These are phyloP conservation scores for Tenualosa thibaudeaui DNA, from an alignment of 2,797 vertebrate species.

Conservation along the genomic window DNA sequence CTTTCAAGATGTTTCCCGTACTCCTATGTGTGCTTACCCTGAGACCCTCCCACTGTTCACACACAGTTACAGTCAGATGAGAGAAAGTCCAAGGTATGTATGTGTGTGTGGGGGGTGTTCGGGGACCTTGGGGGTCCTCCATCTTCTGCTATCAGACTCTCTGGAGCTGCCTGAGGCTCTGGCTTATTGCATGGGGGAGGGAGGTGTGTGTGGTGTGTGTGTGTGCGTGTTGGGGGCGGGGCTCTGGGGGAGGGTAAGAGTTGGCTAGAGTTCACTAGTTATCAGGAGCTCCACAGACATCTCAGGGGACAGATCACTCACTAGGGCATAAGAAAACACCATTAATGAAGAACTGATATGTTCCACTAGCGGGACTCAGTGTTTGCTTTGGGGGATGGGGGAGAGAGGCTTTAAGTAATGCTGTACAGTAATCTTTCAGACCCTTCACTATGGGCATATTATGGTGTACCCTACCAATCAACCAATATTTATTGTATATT, in stretches of 20 bases:
- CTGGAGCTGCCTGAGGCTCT: not conserved
- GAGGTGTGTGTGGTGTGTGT: conserved; percentile 27
- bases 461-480: not conserved
- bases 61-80: not conserved
- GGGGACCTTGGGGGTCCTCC: not conserved
- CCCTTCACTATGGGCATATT: not conserved
- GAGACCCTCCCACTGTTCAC: conserved; percentile 1
- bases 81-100: not conserved
- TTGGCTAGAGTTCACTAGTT: not conserved
- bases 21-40: not conserved
- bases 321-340: not conserved
- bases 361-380: not conserved
- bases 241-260: conserved; percentile 25
- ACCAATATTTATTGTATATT: too few species aligned
- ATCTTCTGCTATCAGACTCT: not conserved
- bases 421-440: not conserved
- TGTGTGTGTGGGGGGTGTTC: not conserved
- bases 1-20: not conserved
- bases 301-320: not conserved
- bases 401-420: not conserved
- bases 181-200: not conserved
- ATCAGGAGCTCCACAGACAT: not conserved
- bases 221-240: not conserved
- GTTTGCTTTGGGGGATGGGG: not conserved
- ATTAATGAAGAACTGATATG: not conserved